These are phyloP conservation scores for Sebastes vulpes DNA, from an alignment of 2,797 vertebrate genomes.

Conservation along the genomic window DNA sequence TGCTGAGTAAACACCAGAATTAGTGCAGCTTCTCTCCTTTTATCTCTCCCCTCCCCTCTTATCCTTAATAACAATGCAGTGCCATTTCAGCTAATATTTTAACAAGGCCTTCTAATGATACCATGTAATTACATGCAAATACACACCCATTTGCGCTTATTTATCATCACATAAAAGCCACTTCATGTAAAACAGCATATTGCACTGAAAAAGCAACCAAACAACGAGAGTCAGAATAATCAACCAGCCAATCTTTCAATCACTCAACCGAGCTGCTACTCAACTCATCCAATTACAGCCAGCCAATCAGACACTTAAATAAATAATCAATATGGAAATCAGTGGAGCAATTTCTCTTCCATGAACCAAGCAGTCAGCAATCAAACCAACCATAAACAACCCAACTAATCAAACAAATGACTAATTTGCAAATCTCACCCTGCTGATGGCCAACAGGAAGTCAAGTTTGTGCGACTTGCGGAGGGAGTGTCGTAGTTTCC, in stretches of 20 bases:
- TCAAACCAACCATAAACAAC: slow-evolving; percentile 25
- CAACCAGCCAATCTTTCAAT: slow-evolving; percentile 29
- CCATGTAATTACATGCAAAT: slow-evolving; percentile 52
- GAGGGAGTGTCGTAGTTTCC: slow-evolving; percentile 93
- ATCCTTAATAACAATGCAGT: slow-evolving; percentile 18
- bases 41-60: slow-evolving; percentile 1
- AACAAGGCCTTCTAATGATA: slow-evolving; percentile 24
- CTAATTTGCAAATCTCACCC: slow-evolving; percentile 84
- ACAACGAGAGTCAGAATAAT: slow-evolving; percentile 25
- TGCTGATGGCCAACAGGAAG: slow-evolving; percentile 95
- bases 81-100: slow-evolving; percentile 32
- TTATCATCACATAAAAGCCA: slow-evolving; percentile 25
- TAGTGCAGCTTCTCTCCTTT: slow-evolving; percentile 3
- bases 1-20: slow-evolving; percentile 44
- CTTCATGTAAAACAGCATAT: slow-evolving; percentile 40
- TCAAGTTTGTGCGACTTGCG: slow-evolving; percentile 91
- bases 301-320: slow-evolving; percentile 33
- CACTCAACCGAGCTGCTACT: slow-evolving; percentile 16
- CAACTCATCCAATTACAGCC: slow-evolving; percentile 34
- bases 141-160: slow-evolving; percentile 32
- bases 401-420: neutral
- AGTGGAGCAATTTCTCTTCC: slow-evolving; percentile 13
- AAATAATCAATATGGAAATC: slow-evolving; percentile 39
- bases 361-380: slow-evolving; percentile 20
- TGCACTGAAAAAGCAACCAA: slow-evolving; percentile 24